Conservation (phyloP, 2,888 invertebrate genomes). For the Neelides folsomi region DNA sequence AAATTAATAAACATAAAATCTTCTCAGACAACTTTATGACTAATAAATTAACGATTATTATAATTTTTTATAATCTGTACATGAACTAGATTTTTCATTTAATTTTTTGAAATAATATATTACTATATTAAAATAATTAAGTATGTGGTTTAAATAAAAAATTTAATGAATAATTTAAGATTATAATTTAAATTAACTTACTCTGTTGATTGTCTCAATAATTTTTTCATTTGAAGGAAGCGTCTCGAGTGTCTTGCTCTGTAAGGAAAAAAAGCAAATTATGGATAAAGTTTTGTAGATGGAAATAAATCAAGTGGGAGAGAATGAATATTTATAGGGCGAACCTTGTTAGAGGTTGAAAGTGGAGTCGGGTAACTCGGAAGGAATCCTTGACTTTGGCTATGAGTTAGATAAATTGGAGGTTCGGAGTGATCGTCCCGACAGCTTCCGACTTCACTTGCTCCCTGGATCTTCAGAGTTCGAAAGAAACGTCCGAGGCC, state of each 20-base stretch:
- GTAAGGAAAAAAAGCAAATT: background rate
- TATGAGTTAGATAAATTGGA: no score
- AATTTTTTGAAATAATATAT: background rate
- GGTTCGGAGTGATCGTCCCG: no score
- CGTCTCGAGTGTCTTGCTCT: background rate
- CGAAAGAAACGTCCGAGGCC: slow-evolving; percentile 24
- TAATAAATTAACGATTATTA: background rate
- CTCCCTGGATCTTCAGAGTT: slow-evolving; percentile 15
- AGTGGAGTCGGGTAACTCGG: no score
- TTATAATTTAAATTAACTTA: no score
- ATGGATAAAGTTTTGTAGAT: background rate
- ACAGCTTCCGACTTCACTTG: background rate
- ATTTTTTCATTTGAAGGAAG: slow-evolving; percentile 30
- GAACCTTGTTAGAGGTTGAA: no score
- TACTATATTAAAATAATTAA: background rate
- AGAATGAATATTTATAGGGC: background rate
- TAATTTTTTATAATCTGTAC: background rate
- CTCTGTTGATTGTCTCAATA: slow-evolving; percentile 31
- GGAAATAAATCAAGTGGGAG: background rate
- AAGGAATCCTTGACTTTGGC: no score
- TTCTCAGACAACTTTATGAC: no score
- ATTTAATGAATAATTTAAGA: no score
- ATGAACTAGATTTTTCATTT: background rate
- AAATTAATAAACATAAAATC: no score
- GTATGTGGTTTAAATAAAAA: background rate